Evolutionary conservation across 2,888 invertebrate genomes (phyloP).

Genomic region (Candidula unifasciata): DNA sequence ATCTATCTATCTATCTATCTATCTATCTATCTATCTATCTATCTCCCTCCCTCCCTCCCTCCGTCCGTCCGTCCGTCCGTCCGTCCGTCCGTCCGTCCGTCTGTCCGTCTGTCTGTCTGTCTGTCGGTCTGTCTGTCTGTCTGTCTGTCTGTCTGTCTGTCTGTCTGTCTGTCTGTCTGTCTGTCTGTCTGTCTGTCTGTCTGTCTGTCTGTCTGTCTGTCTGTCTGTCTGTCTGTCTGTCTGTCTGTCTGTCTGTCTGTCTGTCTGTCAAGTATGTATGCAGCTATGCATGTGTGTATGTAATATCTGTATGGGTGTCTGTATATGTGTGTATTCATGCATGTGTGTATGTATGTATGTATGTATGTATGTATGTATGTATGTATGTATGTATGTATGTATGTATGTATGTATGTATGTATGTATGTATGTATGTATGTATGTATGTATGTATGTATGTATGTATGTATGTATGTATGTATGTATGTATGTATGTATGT

Average conservation of each 20-base stretch:
- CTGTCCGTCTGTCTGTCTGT: conserved; percentile 27
- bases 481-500: no score
- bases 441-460: no score
- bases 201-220: conserved; percentile 29
- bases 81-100: conserved; percentile 29
- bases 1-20: conserved; percentile 32
- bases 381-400: no score
- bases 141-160: conserved; percentile 5
- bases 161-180: conserved; percentile 28
- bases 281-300: no score
- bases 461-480: no score
- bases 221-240: conserved; percentile 37
- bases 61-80: conserved; percentile 27
- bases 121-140: conserved; percentile 16
- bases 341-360: no score
- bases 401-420: no score
- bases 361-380: no score
- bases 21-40: conserved; percentile 21
- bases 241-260: conserved; percentile 28
- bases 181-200: conserved; percentile 29
- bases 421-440: no score
- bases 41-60: conserved; percentile 26
- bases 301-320: no score
- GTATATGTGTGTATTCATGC: no score
- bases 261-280: conserved; percentile 18